Evolutionary conservation across 2,888 invertebrate species (phyloP), one percentile per base, ranked within the genome.

Genomic region (Ormyrus labotus): DNA sequence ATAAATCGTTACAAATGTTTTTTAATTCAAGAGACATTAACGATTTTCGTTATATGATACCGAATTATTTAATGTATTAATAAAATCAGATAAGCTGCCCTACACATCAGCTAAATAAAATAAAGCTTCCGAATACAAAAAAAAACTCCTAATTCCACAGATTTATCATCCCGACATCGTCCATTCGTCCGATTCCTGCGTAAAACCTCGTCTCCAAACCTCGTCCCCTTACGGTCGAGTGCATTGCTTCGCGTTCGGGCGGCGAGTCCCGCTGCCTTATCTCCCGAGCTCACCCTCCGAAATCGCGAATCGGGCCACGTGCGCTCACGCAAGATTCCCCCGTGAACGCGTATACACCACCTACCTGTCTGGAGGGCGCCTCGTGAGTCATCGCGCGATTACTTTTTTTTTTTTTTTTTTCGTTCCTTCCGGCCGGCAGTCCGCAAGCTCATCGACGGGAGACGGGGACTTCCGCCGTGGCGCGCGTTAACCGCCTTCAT

Each of bases 321-420:
- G 67, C 74, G 64, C 47, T 48, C 57, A 73, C 57, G 65, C 63
- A 5, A 55, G 55, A 69, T 68, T 68, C 75, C 57, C 55, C 55
- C 48, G 48, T 9, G 19, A 1, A 2, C 34, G 2, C 34, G 34
- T 34, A 34, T 2, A 34, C 34, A 2, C 34, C 6, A 70, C 47
- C 10, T 61, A 63, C 51, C 45, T 57, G 61, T 34, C 34, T 50
- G 34, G 7, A 4, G 0, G 34, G 34, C 34, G 34, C 34, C 13
- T 51, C 45, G 13, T 75, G 74, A 75, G 67, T 75, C 75, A 76
- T 48, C 68, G 53, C 6, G 45, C 51, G 47, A 55, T 69, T 63
- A 51, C 50, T 47, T 69, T 61, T 57, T 61, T 67, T 72, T 61
- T 60, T 50, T 60, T 60, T 3, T 34, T 34, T 2, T 3, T 19